Evolutionary conservation across 2,113 vertebrate species (phyloP).

Genomic region (Garra rufa): DNA sequence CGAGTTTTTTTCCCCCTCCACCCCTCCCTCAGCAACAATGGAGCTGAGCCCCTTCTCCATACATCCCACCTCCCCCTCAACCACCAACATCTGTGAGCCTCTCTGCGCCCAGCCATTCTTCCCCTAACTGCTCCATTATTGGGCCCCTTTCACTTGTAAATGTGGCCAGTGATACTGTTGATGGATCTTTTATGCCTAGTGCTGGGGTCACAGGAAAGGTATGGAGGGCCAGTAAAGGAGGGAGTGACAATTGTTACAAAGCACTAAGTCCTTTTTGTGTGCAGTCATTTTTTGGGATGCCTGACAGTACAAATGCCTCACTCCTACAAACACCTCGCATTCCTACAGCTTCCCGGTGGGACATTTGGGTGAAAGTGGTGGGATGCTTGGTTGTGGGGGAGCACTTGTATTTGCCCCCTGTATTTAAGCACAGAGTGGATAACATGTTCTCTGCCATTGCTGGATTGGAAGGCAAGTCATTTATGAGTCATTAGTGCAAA

Average conservation of each 20-base stretch:
- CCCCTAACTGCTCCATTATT: constrained; percentile 89
- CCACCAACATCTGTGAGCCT: constrained; percentile 92
- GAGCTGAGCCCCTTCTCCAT: constrained; percentile 63
- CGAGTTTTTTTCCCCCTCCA: constrained; percentile 3
- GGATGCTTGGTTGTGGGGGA: constrained; percentile 23
- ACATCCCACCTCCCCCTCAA: constrained; percentile 81
- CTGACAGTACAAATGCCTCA: constrained; percentile 46
- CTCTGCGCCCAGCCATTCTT: constrained; percentile 84
- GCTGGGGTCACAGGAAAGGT: constrained; percentile 63
- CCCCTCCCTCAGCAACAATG: constrained; percentile 44
- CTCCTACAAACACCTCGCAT: constrained; percentile 34
- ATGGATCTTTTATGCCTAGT: constrained; percentile 64
- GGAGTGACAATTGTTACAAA: constrained; percentile 62
- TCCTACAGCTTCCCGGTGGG: constrained; percentile 51
- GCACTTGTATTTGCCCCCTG: background rate
- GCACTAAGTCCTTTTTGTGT: constrained; percentile 62
- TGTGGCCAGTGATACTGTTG: constrained; percentile 67
- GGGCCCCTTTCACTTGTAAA: constrained; percentile 85
- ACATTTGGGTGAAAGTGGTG: constrained; percentile 41
- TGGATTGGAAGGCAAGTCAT: background rate
- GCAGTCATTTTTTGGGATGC: constrained; percentile 53
- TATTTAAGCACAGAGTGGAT: constrained; percentile 19
- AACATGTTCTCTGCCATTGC: background rate
- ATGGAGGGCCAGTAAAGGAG: constrained; percentile 40
- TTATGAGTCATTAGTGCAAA: constrained; percentile 18